These are phyloP conservation scores for Bovichtus variegatus DNA, from an alignment of 2,797 vertebrate genomes.

Conservation along the genomic window DNA sequence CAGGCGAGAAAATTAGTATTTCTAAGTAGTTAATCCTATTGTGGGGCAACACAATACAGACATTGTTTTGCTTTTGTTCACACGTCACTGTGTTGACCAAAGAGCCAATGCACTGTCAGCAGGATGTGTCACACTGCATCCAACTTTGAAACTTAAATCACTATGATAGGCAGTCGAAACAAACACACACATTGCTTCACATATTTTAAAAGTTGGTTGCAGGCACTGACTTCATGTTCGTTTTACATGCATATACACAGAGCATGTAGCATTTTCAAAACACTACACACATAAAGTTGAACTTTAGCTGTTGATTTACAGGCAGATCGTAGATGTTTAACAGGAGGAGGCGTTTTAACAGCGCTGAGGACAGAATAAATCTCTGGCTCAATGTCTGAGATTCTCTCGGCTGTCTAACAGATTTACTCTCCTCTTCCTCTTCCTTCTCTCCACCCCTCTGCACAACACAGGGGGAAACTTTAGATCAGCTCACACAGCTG, in stretches of 20 bases:
- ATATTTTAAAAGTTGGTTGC: not conserved
- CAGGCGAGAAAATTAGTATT: not conserved
- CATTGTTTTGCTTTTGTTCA: constrained; percentile 10
- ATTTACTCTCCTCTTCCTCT: constrained; percentile 38
- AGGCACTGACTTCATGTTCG: not conserved
- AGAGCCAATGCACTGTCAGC: constrained; percentile 5
- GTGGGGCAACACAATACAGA: not conserved
- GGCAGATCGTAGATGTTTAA: constrained; percentile 89
- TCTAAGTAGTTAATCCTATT: constrained; percentile 8
- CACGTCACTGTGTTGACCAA: constrained; percentile 4
- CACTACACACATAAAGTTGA: not conserved
- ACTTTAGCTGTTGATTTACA: constrained; percentile 83
- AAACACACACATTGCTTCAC: not conserved
- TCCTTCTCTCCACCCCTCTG: constrained; percentile 55
- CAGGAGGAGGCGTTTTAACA: constrained; percentile 70
- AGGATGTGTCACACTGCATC: not conserved
- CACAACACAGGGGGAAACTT: constrained; percentile 30
- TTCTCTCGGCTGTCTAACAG: constrained; percentile 32
- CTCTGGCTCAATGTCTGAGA: constrained; percentile 19
- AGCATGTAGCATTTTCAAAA: not conserved
- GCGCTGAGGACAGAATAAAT: constrained; percentile 42
- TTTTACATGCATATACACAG: not conserved
- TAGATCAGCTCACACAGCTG: constrained; percentile 40
- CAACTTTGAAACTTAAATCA: not conserved
- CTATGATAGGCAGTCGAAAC: not conserved